A percentile compares a stretch with the other conserved stretches of the same genome.
These are phyloP conservation scores for Musca domestica DNA, from an alignment of 1,140 invertebrate species.

Conservation along the genomic window DNA sequence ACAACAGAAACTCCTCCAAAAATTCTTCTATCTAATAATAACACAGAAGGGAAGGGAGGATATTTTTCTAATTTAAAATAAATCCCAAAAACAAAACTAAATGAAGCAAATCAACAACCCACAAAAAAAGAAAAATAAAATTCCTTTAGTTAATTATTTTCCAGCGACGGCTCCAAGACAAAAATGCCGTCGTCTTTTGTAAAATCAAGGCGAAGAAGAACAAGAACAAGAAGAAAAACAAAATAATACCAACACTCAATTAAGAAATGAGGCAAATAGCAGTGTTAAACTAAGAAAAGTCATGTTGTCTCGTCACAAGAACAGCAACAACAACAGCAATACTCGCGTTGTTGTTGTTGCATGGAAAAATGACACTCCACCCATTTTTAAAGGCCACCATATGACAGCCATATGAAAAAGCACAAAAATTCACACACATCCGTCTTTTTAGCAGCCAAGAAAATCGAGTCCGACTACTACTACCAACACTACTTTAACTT, in stretches of 20 bases:
- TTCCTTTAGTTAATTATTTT: neutral
- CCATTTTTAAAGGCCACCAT: conserved; percentile 16
- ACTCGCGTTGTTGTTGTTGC: too few relatives aligned
- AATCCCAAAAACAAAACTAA: too few relatives aligned
- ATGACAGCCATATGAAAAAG: conserved; percentile 19
- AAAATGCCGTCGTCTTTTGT: neutral
- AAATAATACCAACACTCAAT: neutral
- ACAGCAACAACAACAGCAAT: too few relatives aligned
- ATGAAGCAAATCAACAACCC: neutral
- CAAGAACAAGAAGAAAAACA: conserved; percentile 1
- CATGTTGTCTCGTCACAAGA: conserved; percentile 1
- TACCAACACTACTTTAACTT: neutral
- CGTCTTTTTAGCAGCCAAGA: neutral
- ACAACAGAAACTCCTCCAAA: neutral
- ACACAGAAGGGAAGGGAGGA: neutral
- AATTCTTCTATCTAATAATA: neutral
- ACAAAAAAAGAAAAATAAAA: conserved; percentile 9
- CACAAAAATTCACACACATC: neutral
- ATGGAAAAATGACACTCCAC: conserved; percentile 8
- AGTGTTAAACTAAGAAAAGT: conserved; percentile 5
- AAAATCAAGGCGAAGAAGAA: neutral
- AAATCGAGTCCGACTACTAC: neutral
- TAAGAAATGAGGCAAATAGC: conserved; percentile 1
- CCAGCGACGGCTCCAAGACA: neutral
- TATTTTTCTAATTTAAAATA: conserved; percentile 3